Evolutionary conservation across 2,888 invertebrate species (phyloP).

Genomic region (Euphydryas editha): DNA sequence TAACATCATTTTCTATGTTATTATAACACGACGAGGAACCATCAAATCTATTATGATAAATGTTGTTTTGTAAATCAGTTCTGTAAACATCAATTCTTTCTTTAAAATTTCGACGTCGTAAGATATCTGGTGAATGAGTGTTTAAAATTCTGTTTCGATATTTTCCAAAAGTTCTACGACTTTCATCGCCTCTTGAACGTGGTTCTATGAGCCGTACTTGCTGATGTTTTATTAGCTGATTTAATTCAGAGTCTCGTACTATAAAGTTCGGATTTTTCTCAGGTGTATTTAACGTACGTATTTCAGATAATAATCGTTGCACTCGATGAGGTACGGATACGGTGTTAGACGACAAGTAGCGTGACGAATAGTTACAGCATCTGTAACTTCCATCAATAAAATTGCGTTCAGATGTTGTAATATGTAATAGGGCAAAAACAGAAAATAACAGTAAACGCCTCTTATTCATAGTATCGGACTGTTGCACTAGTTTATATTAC

Average conservation of each 20-base stretch:
- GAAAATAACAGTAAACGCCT: slow-evolving; percentile 76
- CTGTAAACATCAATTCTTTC: neutral
- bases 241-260: slow-evolving; percentile 12
- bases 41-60: neutral
- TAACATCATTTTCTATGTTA: neutral
- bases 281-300: slow-evolving; percentile 13
- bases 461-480: slow-evolving; percentile 78
- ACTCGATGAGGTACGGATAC: slow-evolving; percentile 27
- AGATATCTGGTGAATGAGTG: neutral
- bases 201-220: neutral
- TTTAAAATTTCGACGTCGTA: neutral
- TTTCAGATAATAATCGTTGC: slow-evolving; percentile 11
- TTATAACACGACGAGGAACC: neutral
- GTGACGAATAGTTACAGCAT: slow-evolving; percentile 56
- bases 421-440: slow-evolving; percentile 69
- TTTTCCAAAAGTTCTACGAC: neutral
- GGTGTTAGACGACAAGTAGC: slow-evolving; percentile 50
- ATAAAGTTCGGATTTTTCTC: slow-evolving; percentile 1
- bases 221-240: neutral
- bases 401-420: slow-evolving; percentile 64
- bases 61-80: neutral
- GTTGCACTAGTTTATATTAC: slow-evolving; percentile 33
- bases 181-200: slow-evolving; percentile 5
- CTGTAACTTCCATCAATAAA: slow-evolving; percentile 72
- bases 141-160: neutral